Evolutionary conservation across 2,888 invertebrate genomes (phyloP).

Genomic region (Helobdella robusta): DNA sequence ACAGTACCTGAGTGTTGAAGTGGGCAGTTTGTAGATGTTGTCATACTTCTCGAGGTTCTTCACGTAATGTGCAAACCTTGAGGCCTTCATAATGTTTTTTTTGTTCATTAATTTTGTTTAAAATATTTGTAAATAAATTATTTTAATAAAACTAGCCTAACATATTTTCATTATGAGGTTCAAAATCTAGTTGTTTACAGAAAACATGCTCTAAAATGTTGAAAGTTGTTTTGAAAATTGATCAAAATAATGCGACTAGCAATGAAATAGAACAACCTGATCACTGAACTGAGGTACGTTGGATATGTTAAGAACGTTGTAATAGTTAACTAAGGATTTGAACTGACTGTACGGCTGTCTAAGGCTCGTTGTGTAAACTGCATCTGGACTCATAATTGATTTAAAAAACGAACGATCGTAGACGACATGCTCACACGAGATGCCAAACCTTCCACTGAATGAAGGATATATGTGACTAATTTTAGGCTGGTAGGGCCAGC

Average conservation of each 20-base stretch:
- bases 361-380: conserved; percentile 42
- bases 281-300: conserved; percentile 8
- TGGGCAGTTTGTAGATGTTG: conserved; percentile 36
- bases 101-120: not conserved
- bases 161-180: no score
- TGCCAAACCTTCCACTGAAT: conserved; percentile 38
- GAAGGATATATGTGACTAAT: conserved; percentile 39
- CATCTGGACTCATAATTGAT: conserved; percentile 40
- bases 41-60: conserved; percentile 41
- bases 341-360: conserved; percentile 44
- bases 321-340: conserved; percentile 44
- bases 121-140: no score
- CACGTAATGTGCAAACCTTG: conserved; percentile 38
- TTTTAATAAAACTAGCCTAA: no score
- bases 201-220: not conserved
- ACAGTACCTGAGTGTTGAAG: conserved; percentile 36
- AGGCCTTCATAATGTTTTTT: not conserved
- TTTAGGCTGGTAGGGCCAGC: conserved; percentile 44
- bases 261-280: not conserved
- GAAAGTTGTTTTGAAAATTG: no score
- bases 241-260: no score
- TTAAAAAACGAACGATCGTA: conserved; percentile 40
- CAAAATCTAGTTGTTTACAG: not conserved
- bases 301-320: conserved; percentile 38
- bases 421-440: conserved; percentile 44